Conservation (phyloP, 1,140 invertebrate genomes). For the Heterodera carotae region DNA sequence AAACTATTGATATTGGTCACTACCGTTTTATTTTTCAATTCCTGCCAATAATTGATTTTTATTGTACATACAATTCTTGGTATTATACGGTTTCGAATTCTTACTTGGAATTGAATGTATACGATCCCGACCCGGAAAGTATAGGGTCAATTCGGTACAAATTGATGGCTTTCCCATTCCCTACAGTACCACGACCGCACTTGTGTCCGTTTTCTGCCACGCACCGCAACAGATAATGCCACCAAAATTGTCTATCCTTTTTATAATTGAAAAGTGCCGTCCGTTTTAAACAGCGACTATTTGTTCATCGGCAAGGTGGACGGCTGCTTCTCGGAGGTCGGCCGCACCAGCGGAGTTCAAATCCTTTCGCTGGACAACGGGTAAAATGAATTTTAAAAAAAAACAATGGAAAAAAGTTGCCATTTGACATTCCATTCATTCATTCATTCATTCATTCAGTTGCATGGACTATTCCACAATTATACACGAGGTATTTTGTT, state of each 20-base stretch:
- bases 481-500: conserved; percentile 52
- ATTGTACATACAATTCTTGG: no score
- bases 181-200: conserved; percentile 64
- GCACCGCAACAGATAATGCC: conserved; percentile 47
- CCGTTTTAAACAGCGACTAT: conserved; percentile 51
- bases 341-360: conserved; percentile 63
- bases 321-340: conserved; percentile 65
- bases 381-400: not conserved
- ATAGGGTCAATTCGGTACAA: no score
- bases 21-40: no score
- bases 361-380: conserved; percentile 64
- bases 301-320: conserved; percentile 66
- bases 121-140: no score
- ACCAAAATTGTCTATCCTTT: not conserved
- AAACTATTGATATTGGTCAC: no score
- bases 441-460: no score
- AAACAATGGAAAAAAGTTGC: conserved; percentile 4
- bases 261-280: not conserved
- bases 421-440: conserved; percentile 2
- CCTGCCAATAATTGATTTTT: no score
- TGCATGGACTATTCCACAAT: conserved; percentile 66
- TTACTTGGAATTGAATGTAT: no score
- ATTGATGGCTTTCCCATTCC: not conserved
- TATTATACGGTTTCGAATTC: no score
- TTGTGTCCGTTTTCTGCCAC: conserved; percentile 62